These are phyloP conservation scores for Chrysina gloriosa DNA, from an alignment of 2,888 invertebrate species.

Conservation along the genomic window DNA sequence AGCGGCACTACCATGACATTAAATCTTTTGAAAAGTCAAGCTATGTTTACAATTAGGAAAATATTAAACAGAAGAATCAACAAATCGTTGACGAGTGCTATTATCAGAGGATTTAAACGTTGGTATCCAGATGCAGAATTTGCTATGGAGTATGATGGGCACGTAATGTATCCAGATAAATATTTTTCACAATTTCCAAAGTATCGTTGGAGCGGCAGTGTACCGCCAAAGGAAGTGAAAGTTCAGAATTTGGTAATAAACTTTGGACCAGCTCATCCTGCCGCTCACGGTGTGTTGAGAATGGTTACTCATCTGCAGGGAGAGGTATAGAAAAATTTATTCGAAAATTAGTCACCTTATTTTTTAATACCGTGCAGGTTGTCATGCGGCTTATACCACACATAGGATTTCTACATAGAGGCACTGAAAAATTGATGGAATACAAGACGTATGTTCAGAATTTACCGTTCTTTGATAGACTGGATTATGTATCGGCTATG, in stretches of 20 bases:
- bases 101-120: background rate
- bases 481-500: slow-evolving; percentile 90
- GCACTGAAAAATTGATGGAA: slow-evolving; percentile 91
- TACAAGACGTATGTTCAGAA: slow-evolving; percentile 88
- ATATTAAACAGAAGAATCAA: background rate
- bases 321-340: slow-evolving; percentile 67
- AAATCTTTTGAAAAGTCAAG: background rate
- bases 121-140: slow-evolving; percentile 79
- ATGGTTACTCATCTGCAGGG: slow-evolving; percentile 84
- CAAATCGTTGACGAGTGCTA: background rate
- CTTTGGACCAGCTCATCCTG: slow-evolving; percentile 92
- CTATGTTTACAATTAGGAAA: background rate
- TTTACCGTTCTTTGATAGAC: slow-evolving; percentile 86
- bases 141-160: slow-evolving; percentile 68
- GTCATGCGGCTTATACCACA: slow-evolving; percentile 85
- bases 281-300: slow-evolving; percentile 89
- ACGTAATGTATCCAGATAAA: slow-evolving; percentile 71
- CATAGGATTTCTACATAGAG: slow-evolving; percentile 87
- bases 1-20: too few relatives aligned
- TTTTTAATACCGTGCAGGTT: slow-evolving; percentile 65
- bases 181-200: slow-evolving; percentile 47
- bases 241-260: slow-evolving; percentile 69
- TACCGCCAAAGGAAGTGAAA: slow-evolving; percentile 40
- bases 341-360: slow-evolving; percentile 23
- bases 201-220: slow-evolving; percentile 28